phyloP scores from a whole-genome alignment of 2,113 vertebrate species.

The Strix aluco region DNA sequence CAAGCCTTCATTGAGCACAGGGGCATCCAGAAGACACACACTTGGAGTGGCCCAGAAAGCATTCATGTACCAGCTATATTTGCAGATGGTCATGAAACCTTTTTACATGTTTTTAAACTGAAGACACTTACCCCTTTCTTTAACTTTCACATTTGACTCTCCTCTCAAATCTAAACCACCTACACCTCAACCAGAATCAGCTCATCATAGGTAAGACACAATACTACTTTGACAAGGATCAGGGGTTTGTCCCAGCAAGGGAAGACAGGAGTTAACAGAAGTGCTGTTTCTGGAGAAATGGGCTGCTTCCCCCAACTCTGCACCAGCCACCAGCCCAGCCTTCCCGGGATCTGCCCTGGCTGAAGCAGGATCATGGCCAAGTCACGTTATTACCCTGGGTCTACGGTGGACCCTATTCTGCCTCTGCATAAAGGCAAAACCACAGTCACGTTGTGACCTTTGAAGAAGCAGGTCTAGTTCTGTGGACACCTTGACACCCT shows the following conservation, averaged over 20 bases:
- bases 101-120: background rate
- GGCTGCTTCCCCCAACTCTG: background rate
- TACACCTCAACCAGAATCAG: background rate
- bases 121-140: background rate
- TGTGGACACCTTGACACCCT: background rate
- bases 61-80: accelerated
- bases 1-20: background rate
- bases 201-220: accelerated
- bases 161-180: background rate
- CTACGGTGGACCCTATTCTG: background rate
- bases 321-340: background rate
- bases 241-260: background rate
- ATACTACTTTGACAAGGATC: background rate
- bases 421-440: background rate
- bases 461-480: background rate
- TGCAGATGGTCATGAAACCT: background rate
- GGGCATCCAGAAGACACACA: background rate
- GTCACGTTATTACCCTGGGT: accelerated
- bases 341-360: background rate
- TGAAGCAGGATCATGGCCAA: background rate
- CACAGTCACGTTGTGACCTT: background rate
- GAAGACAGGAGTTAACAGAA: background rate
- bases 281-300: background rate
- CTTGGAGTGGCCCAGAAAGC: accelerated
- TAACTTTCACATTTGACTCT: background rate